Evolutionary conservation across 2,888 invertebrate genomes (phyloP), one percentile per base, ranked within the genome.

Genomic region (Leucoma salicis): DNA sequence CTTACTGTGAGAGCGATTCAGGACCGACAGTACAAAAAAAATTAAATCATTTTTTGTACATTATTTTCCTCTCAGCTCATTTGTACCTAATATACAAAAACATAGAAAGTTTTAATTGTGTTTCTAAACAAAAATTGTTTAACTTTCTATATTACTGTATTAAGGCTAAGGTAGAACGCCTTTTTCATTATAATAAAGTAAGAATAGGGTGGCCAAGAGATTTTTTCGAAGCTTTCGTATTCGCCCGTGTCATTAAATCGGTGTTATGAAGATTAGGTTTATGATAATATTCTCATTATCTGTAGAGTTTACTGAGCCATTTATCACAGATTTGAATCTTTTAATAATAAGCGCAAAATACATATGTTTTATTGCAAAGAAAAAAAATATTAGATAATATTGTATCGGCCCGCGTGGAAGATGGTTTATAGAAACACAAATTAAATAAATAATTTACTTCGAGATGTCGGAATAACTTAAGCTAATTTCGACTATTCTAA

Each of bases 71-170:
- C n/a, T n/a, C n/a, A n/a, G n/a, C n/a, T n/a, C n/a, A 21, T 8
- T 21, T 21, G 21, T 21, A 5, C 5, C 6, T 8, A 21, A 21
- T 21, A 21, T 21, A 21, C 8, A 21, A 21, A n/a, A 21, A 21
- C 21, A 8, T 21, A 21, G 21, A 5, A 78, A 63, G n/a, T 78
- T 78, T 71, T 68, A 69, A 70, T 70, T 60, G 66, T 58, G 61
- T 62, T 51, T 53, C 53, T 52, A 39, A 59, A 66, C 62, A 65
- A 64, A 71, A 70, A 69, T 68, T 63, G 61, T 52, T 52, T 66
- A 74, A 78, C 66, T 75, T 43, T 53, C 31, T 32, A 39, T 52
- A 60, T 57, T 57, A 61, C 49, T 56, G 57, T 63, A 63, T 69
- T 55, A 61, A 61, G 51, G 57, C 54, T 21, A 60, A 64, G 63